A percentile compares a stretch with the other conserved stretches of the same genome.
These are phyloP conservation scores for Seriola rivoliana DNA, from an alignment of 2,113 vertebrate species.

Conservation along the genomic window DNA sequence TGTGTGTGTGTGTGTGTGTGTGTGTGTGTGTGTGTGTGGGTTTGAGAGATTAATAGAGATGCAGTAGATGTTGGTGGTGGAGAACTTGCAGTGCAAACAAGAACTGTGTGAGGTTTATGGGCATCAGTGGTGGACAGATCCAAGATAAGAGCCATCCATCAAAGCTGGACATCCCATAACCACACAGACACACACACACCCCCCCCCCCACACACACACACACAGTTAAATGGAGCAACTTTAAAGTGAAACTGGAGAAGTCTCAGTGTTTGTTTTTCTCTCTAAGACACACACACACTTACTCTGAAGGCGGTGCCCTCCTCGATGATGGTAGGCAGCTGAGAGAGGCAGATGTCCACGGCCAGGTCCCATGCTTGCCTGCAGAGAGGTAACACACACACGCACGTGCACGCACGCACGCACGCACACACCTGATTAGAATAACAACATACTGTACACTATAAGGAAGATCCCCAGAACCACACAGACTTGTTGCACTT, in stretches of 20 bases:
- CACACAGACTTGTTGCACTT: background rate
- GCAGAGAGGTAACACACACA: slow-evolving; percentile 36
- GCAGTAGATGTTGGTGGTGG: slow-evolving; percentile 33
- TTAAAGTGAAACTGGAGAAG: background rate
- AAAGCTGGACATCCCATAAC: slow-evolving; percentile 23
- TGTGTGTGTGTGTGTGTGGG: slow-evolving; percentile 5
- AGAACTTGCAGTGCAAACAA: slow-evolving; percentile 52
- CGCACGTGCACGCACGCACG: background rate
- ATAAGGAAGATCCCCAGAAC: background rate
- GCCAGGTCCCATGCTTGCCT: slow-evolving; percentile 99
- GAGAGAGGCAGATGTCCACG: slow-evolving; percentile 98
- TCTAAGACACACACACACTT: slow-evolving; percentile 68
- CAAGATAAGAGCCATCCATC: slow-evolving; percentile 56
- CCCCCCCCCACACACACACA: background rate
- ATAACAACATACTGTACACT: background rate
- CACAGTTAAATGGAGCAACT: background rate
- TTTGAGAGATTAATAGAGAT: slow-evolving; percentile 54
- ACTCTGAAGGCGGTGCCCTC: slow-evolving; percentile 98
- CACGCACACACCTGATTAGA: background rate
- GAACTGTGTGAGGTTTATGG: slow-evolving; percentile 45
- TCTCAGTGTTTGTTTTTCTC: background rate
- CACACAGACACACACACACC: slow-evolving; percentile 7
- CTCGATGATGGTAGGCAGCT: slow-evolving; percentile 98
- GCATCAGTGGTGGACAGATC: slow-evolving; percentile 37
- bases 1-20: background rate